Conservation (phyloP, 2,888 invertebrate species). For the Penaeus monodon region DNA sequence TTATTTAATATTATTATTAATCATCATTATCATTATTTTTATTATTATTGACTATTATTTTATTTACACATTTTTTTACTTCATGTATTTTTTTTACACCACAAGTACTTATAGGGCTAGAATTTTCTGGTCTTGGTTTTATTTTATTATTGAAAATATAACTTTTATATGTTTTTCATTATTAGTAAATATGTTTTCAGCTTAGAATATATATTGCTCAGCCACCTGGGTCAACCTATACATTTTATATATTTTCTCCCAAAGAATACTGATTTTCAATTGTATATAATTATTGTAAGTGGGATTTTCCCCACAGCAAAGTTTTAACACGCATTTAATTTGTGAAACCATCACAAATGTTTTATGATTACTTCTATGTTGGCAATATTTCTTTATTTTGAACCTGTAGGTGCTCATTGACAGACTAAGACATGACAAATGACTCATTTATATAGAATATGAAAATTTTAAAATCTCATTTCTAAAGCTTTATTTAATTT, state of each 20-base stretch:
- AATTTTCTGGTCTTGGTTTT: too few relatives aligned
- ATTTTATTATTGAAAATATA: too few relatives aligned
- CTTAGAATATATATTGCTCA: conserved; percentile 11
- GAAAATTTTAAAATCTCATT: conserved; percentile 3
- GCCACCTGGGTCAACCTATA: conserved; percentile 7
- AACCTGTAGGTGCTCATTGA: conserved; percentile 30
- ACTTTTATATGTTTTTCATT: too few relatives aligned
- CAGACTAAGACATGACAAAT: conserved; percentile 25
- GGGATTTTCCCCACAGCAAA: conserved; percentile 15
- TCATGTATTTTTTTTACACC: too few relatives aligned
- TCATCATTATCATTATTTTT: too few relatives aligned
- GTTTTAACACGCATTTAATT: conserved; percentile 26
- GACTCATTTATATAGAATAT: conserved; percentile 1
- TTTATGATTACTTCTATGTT: conserved; percentile 1
- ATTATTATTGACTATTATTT: too few relatives aligned
- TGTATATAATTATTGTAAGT: conserved; percentile 28
- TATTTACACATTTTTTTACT: too few relatives aligned
- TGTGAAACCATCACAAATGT: neutral
- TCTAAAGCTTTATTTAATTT: neutral
- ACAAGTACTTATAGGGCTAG: too few relatives aligned
- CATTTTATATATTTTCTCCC: conserved; percentile 17
- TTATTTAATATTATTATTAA: too few relatives aligned
- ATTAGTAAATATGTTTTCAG: neutral
- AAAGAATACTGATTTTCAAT: conserved; percentile 23
- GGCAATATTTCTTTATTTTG: conserved; percentile 11